Percentiles rank a stretch among this genome's conserved stretches.
These are phyloP conservation scores for Chrysolina haemoptera DNA, from an alignment of 2,888 invertebrate species.

Conservation along the genomic window DNA sequence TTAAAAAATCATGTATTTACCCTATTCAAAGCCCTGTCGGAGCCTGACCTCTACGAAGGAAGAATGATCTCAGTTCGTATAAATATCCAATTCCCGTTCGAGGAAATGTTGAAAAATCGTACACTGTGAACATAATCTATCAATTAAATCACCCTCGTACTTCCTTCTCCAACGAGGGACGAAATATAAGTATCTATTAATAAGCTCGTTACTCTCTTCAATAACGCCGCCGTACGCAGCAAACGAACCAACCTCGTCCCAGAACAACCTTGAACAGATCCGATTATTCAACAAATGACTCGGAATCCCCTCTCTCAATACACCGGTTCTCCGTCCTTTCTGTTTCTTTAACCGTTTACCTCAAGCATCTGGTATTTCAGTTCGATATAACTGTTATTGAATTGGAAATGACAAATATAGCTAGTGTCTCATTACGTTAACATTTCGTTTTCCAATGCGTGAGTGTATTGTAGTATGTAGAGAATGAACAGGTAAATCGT, in stretches of 20 bases:
- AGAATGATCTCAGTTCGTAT: too few species aligned
- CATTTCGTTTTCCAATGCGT: slow-evolving; percentile 11
- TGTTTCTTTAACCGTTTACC: slow-evolving; percentile 45
- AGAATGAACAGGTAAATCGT: neutral
- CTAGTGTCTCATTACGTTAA: neutral
- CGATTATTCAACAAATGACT: slow-evolving; percentile 44
- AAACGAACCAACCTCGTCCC: slow-evolving; percentile 23
- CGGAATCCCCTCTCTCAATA: slow-evolving; percentile 43
- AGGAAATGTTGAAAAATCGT: too few species aligned
- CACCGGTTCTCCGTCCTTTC: slow-evolving; percentile 47
- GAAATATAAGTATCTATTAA: neutral
- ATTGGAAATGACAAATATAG: slow-evolving; percentile 19
- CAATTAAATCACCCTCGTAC: too few species aligned
- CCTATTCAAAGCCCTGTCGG: too few species aligned
- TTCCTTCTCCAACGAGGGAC: too few species aligned
- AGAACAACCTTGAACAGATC: slow-evolving; percentile 37
- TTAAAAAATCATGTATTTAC: too few species aligned
- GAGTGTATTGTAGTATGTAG: neutral
- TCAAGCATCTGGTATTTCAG: slow-evolving; percentile 39
- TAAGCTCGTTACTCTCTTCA: neutral
- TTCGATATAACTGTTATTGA: slow-evolving; percentile 40
- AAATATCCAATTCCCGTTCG: too few species aligned
- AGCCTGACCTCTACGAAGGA: too few species aligned
- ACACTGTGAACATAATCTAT: too few species aligned
- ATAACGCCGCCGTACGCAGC: neutral